Evolutionary conservation across 2,113 vertebrate species (phyloP), one percentile per base, ranked within the genome.

Genomic region (Asarcornis scutulata): DNA sequence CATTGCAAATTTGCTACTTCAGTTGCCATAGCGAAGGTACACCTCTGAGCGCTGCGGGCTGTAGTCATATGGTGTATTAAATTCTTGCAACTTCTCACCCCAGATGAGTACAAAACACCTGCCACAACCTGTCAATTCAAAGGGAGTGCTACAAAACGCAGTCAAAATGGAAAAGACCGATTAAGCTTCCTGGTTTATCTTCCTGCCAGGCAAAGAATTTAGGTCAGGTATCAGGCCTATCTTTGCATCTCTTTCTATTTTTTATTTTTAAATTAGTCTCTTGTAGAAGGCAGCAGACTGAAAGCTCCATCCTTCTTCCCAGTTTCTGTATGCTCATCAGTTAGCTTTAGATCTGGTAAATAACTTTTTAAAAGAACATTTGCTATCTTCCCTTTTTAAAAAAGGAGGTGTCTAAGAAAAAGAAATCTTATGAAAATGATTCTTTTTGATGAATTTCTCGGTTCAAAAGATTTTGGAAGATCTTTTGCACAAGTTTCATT

Each of bases 81-180:
- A 94, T 48, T 83, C 80, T 79, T 56, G 38, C 86, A 82, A 32
- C 88, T 84, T 78, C 88, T 72, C 83, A 69, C 88, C 90, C 85
- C 62, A 26, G 48, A 52, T 13, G 83, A 84, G 83, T 32, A 88
- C 48, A 68, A 75, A 91, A 88, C 88, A 32, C 77, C 76, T 58
- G 88, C 85, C 90, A 86, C 29, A n/a, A 72, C 6, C 68, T 64
- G 83, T 46, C 86, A 79, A 20, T 40, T 81, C 76, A 82, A 46
- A 91, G 59, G 67, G 82, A 56, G 40, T 0, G 0, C 78, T 56
- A 32, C 17, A 20, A 78, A 88, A 90, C 2, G 67, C 8, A 4
- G 76, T 50, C 86, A 55, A 78, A 66, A 67, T 29, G 16, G 76
- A 66, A 81, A 86, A 81, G 44, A 50, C 25, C 0, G 17, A 91